A percentile compares a stretch with the other conserved stretches of the same genome.
phyloP scores from a whole-genome alignment of 2,888 invertebrate genomes.

The Nemurella pictetii region DNA sequence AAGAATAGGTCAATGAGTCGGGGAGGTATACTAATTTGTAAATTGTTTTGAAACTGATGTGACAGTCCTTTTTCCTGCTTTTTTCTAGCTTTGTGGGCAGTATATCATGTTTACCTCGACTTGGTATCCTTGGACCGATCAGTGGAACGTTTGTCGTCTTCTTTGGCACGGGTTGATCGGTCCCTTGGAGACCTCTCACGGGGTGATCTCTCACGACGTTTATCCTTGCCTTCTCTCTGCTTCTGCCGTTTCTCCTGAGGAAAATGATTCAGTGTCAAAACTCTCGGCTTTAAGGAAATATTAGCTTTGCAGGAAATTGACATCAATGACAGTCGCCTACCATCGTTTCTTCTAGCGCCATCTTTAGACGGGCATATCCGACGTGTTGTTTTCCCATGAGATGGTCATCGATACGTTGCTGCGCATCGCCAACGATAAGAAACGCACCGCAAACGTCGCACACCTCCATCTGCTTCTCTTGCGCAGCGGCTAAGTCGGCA shows the following conservation, averaged over 20 bases:
- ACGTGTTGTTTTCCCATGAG: conserved; percentile 98
- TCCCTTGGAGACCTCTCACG: conserved; percentile 34
- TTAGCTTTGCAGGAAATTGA: not conserved
- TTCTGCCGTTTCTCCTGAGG: conserved; percentile 54
- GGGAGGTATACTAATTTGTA: too few species aligned
- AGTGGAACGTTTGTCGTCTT: not conserved
- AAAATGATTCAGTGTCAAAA: not conserved
- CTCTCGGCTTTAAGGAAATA: conserved; percentile 23
- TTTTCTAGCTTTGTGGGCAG: too few species aligned
- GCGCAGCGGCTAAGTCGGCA: conserved; percentile 81
- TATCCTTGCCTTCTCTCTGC: conserved; percentile 58
- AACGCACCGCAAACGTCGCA: conserved; percentile 98
- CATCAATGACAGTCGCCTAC: conserved; percentile 46
- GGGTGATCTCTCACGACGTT: conserved; percentile 53
- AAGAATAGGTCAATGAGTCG: too few species aligned
- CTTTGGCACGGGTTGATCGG: not conserved
- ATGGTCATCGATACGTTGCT: conserved; percentile 96
- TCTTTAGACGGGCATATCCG: conserved; percentile 72
- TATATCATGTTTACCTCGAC: not conserved
- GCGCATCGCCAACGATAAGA: conserved; percentile 98
- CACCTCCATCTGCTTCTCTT: conserved; percentile 98
- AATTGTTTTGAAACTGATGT: too few species aligned
- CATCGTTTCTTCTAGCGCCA: conserved; percentile 60
- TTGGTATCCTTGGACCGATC: not conserved
- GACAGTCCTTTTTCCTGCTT: too few species aligned